Evolutionary conservation across 2,797 vertebrate species (phyloP).

Genomic region (Carcharodon carcharias): DNA sequence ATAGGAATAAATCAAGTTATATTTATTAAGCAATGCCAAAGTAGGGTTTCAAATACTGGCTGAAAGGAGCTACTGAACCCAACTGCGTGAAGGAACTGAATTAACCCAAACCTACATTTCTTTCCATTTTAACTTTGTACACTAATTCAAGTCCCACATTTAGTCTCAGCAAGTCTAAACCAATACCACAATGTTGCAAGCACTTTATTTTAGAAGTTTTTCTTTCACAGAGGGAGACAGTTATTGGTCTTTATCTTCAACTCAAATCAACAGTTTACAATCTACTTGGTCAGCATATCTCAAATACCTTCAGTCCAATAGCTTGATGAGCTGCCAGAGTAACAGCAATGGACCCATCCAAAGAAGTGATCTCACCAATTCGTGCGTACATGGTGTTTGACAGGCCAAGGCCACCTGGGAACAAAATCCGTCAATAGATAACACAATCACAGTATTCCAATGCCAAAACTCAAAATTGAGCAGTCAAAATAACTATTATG

Average conservation of each 20-base stretch:
- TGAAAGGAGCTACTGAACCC: not conserved
- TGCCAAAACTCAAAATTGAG: not conserved
- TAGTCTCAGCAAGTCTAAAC: not conserved
- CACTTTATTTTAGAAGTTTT: not conserved
- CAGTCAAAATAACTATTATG: not conserved
- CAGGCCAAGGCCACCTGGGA: conserved; percentile 80
- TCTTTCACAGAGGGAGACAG: not conserved
- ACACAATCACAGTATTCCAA: not conserved
- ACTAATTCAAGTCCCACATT: not conserved
- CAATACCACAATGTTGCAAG: not conserved
- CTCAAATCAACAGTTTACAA: conserved; percentile 12
- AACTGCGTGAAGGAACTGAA: not conserved
- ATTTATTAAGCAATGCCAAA: not conserved
- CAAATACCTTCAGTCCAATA: conserved; percentile 85
- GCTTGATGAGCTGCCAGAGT: conserved; percentile 90
- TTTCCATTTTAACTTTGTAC: not conserved
- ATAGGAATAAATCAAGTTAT: not conserved
- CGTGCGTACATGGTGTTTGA: conserved; percentile 91
- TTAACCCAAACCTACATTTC: not conserved
- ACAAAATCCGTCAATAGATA: not conserved
- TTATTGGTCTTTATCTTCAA: not conserved
- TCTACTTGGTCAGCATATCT: not conserved
- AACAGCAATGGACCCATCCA: conserved; percentile 77
- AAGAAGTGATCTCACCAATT: conserved; percentile 74
- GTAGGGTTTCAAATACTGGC: not conserved